Evolutionary conservation across 2,888 invertebrate species (phyloP).

Genomic region (Trilocha varians): DNA sequence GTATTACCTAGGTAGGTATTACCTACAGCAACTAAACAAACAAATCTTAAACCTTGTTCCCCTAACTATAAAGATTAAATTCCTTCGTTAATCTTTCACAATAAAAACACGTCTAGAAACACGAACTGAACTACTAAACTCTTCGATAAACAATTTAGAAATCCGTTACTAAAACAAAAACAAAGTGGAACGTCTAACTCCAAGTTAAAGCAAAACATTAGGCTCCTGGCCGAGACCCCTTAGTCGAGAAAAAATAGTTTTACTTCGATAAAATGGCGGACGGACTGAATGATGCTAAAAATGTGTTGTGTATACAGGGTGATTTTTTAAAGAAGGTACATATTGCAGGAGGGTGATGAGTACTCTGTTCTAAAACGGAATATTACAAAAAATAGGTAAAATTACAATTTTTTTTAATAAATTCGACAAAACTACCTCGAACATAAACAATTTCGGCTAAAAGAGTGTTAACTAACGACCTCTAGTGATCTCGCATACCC

Average conservation of each 20-base stretch:
- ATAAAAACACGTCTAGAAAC: not conserved
- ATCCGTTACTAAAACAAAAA: not conserved
- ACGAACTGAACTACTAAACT: not conserved
- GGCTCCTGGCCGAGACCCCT: slow-evolving; percentile 6
- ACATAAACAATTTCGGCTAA: too few relatives aligned
- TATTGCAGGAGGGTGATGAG: not conserved
- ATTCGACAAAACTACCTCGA: too few relatives aligned
- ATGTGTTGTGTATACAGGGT: slow-evolving; percentile 27
- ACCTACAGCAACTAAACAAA: too few relatives aligned
- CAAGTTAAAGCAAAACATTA: not conserved
- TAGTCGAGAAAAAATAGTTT: slow-evolving; percentile 31
- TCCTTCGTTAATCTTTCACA: too few relatives aligned
- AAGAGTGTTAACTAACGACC: too few relatives aligned
- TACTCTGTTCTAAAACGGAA: too few relatives aligned
- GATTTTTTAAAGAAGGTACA: not conserved
- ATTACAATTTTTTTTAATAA: too few relatives aligned
- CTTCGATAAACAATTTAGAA: not conserved
- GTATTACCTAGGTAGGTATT: too few relatives aligned
- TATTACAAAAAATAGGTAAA: too few relatives aligned
- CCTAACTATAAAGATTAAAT: too few relatives aligned
- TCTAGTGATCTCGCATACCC: too few relatives aligned
- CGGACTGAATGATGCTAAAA: slow-evolving; percentile 31
- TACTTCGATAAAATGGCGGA: slow-evolving; percentile 16
- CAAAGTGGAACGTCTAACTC: not conserved
- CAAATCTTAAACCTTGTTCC: too few relatives aligned